Base-by-base conservation (phyloP, 2,797 vertebrate species). In the Eulemur albifrons region DNA sequence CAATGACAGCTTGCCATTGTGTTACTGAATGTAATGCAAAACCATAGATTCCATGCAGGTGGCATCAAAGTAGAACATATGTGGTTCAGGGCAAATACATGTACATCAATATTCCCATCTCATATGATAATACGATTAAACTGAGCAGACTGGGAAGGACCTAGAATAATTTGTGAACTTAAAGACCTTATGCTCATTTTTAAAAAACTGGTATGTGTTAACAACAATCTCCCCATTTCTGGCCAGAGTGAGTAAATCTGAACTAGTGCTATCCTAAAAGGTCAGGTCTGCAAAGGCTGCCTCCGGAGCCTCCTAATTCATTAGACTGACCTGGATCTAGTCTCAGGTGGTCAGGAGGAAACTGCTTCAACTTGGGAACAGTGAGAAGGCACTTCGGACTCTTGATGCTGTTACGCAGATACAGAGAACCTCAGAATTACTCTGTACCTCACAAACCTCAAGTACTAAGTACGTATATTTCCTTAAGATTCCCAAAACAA, bases 231-330 rank as follows among this genome's bases (percentile, higher is more conserved):
- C 32, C 27, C n/a, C 3, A 61, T 88, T 96, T 96, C 83, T 88
- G 54, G 48, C 27, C 88, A 92, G 54, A 89, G 20, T 54, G n/a
- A 85, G 30, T 87, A 80, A 90, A 69, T 59, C 48, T 89, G 91
- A 90, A 73, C 81, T 23, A 94, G 65, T 43, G 50, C 30, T 89
- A 73, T 69, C 30, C 90, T 79, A 92, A 96, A 95, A 89, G 15
- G 30, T 25, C 8, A 95, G 38, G 32, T 43, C 61, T 83, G 27
- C 48, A 77, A 77, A 87, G 59, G 8, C 54, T 89, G 72, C 38
- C 13, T 75, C 45, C 18, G 20, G 57, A 65, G 14, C 18, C 40
- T 95, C 52, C 65, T 40, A 80, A 93, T 63, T 92, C 50, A 35
- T 21, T 8, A 91, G 45, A 65, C 13, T 67, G n/a, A 81, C 48